phyloP scores from a whole-genome alignment of 2,797 vertebrate genomes.

The Rallus crepitans region DNA sequence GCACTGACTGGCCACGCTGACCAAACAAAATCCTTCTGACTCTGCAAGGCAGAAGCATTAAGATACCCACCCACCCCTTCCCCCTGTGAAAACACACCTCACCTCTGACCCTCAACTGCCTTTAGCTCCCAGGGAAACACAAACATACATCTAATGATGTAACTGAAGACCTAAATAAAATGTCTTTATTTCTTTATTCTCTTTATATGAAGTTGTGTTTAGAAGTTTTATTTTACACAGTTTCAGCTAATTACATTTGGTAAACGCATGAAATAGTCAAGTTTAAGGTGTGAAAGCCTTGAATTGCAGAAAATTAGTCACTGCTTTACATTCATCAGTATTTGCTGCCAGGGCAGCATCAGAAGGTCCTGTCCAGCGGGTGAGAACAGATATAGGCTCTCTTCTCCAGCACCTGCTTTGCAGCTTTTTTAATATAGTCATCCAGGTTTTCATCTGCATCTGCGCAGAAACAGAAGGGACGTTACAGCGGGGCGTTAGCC shows the following conservation, averaged over 20 bases:
- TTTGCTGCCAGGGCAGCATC: neutral
- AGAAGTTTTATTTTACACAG: neutral
- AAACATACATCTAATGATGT: rapidly evolving
- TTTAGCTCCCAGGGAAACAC: neutral
- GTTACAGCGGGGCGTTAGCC: neutral
- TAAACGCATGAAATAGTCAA: neutral
- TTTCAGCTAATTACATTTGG: neutral
- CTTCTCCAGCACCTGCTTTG: conserved; percentile 86
- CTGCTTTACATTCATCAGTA: neutral
- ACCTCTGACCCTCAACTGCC: rapidly evolving
- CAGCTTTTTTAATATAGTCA: conserved; percentile 90
- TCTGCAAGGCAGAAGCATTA: neutral
- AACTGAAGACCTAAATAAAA: neutral
- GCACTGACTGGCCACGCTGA: rapidly evolving
- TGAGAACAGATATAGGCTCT: conserved; percentile 89
- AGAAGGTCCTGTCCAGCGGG: conserved; percentile 89
- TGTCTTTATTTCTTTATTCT: neutral
- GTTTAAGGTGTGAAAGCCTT: neutral
- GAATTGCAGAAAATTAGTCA: neutral
- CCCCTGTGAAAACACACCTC: neutral
- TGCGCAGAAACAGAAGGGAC: conserved; percentile 26
- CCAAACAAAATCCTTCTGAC: rapidly evolving
- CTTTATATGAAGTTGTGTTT: neutral
- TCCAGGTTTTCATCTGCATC: conserved; percentile 91
- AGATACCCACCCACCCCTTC: neutral